Evolutionary conservation across 2,797 vertebrate species (phyloP).

Genomic region (Enteromius mattozi): DNA sequence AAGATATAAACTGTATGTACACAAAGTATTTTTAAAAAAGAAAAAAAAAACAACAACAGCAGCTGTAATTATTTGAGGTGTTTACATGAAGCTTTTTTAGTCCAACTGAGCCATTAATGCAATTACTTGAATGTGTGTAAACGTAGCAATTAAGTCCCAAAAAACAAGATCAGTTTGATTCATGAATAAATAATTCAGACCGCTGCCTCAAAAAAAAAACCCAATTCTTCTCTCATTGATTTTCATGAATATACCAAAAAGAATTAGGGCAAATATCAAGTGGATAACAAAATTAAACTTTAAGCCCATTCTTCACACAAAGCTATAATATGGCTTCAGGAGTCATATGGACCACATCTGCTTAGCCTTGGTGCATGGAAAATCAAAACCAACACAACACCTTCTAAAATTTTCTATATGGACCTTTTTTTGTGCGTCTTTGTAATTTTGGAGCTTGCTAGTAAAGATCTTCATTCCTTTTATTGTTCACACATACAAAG

Average conservation of each 20-base stretch:
- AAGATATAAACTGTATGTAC: not conserved
- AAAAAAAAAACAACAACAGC: not conserved
- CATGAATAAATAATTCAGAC: not conserved
- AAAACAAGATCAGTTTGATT: not conserved
- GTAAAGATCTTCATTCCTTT: not conserved
- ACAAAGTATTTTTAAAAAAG: not conserved
- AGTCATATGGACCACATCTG: not conserved
- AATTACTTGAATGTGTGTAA: not conserved
- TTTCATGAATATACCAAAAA: not conserved
- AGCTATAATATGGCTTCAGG: too few relatives aligned
- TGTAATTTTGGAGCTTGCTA: not conserved
- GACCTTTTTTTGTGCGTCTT: not conserved
- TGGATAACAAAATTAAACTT: conserved; percentile 1
- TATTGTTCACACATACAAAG: not conserved
- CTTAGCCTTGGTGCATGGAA: not conserved
- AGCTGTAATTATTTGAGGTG: not conserved
- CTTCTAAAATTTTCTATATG: not conserved
- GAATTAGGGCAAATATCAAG: not conserved
- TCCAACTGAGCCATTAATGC: not conserved
- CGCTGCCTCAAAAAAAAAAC: not conserved
- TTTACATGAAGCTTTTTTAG: not conserved
- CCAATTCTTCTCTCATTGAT: not conserved
- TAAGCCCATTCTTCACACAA: not conserved
- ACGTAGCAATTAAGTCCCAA: not conserved
- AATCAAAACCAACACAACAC: not conserved